Base-by-base conservation (phyloP, 2,888 invertebrate species). In the Zaprionus bogoriensis region DNA sequence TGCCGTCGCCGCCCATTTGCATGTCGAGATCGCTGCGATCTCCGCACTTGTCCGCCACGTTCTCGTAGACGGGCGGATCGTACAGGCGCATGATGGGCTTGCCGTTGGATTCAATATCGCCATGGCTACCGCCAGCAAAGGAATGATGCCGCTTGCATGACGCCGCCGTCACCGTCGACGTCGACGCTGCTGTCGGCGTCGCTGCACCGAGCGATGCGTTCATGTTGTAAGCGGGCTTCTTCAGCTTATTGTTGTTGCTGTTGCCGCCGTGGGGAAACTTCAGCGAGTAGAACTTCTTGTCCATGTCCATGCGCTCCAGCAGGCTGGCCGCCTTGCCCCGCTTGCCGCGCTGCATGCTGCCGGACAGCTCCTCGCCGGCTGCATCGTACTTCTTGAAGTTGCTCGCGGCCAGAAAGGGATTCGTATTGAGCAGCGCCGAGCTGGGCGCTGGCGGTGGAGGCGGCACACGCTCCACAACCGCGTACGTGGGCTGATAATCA, bases 1-100 rank as follows among this genome's bases (percentile, higher is more conserved):
- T 68, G 70, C 58, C 63, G 52, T 64, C 58, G 36, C 64, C 59
- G 53, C 75, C 74, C 53, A 79, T 63, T 50, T 76, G 76, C 83
- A 74, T 71, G 62, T 61, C 62, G 52, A 45, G 22, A 10, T 87
- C 83, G 44, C 51, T 80, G 45, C 30, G 30, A 12, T 30, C 14
- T 12, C 14, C 79, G 59, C 85, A 87, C 88, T 94, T 94, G 65
- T 93, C 94, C 39, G 93, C 94, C 54, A 94, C 89, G 86, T 94
- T 94, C 88, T 94, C 93, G 88, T 94, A 94, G 61, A 92, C 88
- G 57, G 91, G 91, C 64, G 90, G 90, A 79, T 91, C 91, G 67
- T 89, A 90, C 75, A 88, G 88, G 72, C 88, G 89, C 79, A 89
- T 74, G 63, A 89, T 74, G 63, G 87, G 73, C 60, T 74, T 79